These are phyloP conservation scores for Plutomurus gul DNA, from an alignment of 1,140 invertebrate genomes.

Conservation along the genomic window DNA sequence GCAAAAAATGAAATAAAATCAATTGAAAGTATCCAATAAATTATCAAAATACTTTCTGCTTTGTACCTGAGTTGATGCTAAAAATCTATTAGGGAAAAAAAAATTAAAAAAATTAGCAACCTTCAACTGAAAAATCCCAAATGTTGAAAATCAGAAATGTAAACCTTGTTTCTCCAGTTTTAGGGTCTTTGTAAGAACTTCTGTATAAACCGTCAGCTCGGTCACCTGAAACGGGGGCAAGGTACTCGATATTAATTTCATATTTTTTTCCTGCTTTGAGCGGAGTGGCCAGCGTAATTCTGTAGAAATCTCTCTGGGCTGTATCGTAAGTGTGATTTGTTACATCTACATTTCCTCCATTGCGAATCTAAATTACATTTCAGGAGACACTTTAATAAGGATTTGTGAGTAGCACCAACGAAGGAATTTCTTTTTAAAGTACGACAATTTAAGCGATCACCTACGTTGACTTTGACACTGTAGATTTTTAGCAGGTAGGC, in stretches of 20 bases:
- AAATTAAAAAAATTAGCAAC: neutral
- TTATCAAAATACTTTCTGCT: conserved; percentile 78
- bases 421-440: no score
- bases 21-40: no score
- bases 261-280: conserved; percentile 67
- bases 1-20: neutral
- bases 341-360: neutral
- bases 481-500: neutral
- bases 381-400: no score
- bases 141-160: neutral
- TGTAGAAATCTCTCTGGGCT: conserved; percentile 68
- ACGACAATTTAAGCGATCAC: no score
- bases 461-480: neutral
- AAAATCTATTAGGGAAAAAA: conserved; percentile 70
- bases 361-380: neutral
- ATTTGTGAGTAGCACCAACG: neutral
- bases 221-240: conserved; percentile 44
- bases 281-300: conserved; percentile 66
- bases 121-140: neutral
- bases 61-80: conserved; percentile 87
- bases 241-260: conserved; percentile 70
- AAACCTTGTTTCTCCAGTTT: conserved; percentile 36
- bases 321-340: conserved; percentile 44
- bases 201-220: conserved; percentile 77
- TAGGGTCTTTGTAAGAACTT: conserved; percentile 72